Base-by-base conservation (phyloP, 1,140 invertebrate genomes). In the Scaptomyza graminum region DNA sequence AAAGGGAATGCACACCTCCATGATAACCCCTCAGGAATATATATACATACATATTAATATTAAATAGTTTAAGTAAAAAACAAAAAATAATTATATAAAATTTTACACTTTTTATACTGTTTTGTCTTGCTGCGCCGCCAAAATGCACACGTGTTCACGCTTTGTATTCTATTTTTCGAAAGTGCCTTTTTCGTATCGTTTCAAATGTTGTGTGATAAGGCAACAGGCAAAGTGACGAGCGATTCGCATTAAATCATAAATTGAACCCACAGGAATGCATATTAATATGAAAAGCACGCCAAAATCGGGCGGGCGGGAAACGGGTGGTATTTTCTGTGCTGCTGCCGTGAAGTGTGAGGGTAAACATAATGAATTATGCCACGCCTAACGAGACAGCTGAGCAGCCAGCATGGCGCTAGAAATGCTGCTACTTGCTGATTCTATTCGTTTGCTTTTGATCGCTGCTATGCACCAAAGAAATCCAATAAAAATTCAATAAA, bases 401-500 rank as follows among this genome's bases (percentile, higher is more conserved):
- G 79, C 84, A 83, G 83, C 84, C 83, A 83, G 57, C 76, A 13
- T 55, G 63, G 76, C 63, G 61, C 62, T 70, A 44, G 50, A 70
- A 57, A 41, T 76, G 28, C 57, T 16, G 49, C 51, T 28, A n/a
- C 55, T 34, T 37, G 8, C 13, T 15, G 1, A 11, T 3, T 16
- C 43, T 28, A 16, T 15, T 34, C 37, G 37, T 43, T 13, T 69
- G 15, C 25, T 16, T 34, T 43, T 70, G 60, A 51, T 46, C 50
- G 44, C 68, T 51, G 54, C 63, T 47, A 62, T 55, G 55, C 65
- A 75, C 54, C 60, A 88, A 66, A 88, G 69, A 83, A 89, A 88
- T 88, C 84, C 83, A 88, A 88, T 88, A 88, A 88, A 88, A 88
- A 88, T 88, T 88, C 84, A 88, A 88, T 88, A 88, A 88, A 87